Base-by-base conservation (phyloP, 2,113 vertebrate genomes). In the Pyrgilauda ruficollis region DNA sequence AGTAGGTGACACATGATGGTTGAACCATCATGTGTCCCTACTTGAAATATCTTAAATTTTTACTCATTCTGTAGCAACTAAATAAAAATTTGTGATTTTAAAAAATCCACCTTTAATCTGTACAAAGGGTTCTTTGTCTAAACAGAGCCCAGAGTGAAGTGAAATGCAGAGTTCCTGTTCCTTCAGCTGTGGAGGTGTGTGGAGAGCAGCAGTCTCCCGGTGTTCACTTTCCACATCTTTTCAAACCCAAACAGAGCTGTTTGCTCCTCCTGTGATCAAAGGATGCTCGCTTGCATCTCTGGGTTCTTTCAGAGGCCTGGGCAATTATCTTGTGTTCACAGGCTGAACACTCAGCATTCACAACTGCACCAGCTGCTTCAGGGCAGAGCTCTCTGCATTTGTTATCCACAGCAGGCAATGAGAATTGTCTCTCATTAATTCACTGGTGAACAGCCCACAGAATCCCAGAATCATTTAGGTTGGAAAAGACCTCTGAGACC, bases 391-490 rank as follows among this genome's bases (percentile, higher is more conserved):
- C 5, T 4, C 66, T 21, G 11, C 47, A 1, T 62, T 76, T 49
- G 68, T 91, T 96, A 96, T 76, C 11, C 20, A 66, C 84, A 89
- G 30, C 68, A 91, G 85, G 88, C 89, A 84, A 16, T 24, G 78
- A 52, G 82, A 83, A 85, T 82, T 74, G 62, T 62, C 47, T 37
- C 59, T 88, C 80, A 76, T 92, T 93, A 94, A 93, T 76, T 87
- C 89, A 56, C 52, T 13, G 73, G 43, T 37, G 83, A 96, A 43
- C 73, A 59, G 47, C 76, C 53, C 9, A 1, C 7, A 41, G 79
- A 76, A 41, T 35, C 63, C 35, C 79, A 62, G 35, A 31, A 49
- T 20, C 56, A 23, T 20, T 70, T 4, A 24, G 35, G 22, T 3
- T 49, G 72, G 56, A 63, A 63, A 43, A 70, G 64, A 43, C 35